Evolutionary conservation across 2,888 invertebrate genomes (phyloP), one percentile per base, ranked within the genome.

Genomic region (Tipula unca): DNA sequence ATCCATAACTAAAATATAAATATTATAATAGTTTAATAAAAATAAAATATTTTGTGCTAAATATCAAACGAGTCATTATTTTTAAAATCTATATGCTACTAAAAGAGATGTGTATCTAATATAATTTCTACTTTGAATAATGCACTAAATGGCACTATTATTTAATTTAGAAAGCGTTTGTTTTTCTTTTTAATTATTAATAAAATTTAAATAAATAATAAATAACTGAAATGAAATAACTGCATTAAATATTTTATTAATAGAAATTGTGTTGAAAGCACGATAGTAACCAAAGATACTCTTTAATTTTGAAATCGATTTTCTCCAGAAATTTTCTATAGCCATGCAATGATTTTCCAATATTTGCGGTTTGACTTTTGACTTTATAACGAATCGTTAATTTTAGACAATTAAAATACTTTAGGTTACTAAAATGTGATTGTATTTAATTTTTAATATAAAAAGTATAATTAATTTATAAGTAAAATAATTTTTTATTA

Each of bases 101-200:
- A 10, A 69, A n/a, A 25, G 25, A n/a, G n/a, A n/a, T n/a, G 69
- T 69, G 69, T 69, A 25, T 25, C 25, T 69, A 25, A 69, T 69
- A 69, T 69, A 69, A 69, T 69, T 69, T 69, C 69, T 69, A 69
- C 13, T 69, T 69, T 69, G 20, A 17, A 10, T 69, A 69, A 69
- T 69, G 69, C 69, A 69, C 69, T 69, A 10, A 13, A 13, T 69
- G 69, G 69, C 69, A 69, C 69, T 69, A 69, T 20, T 25, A 25
- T 25, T 69, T 69, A 69, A 69, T 69, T 69, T 69, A 69, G 69
- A 69, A 69, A 69, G 69, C 69, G 69, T 69, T 48, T 48, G 48
- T n/a, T 69, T 69, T 69, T 69, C 69, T 20, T 69, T 25, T 48
- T 48, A n/a, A n/a, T n/a, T n/a, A n/a, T 48, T 69, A 69, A 69